phyloP scores from a whole-genome alignment of 2,113 vertebrate genomes.

The Tetraodon nigroviridis region DNA sequence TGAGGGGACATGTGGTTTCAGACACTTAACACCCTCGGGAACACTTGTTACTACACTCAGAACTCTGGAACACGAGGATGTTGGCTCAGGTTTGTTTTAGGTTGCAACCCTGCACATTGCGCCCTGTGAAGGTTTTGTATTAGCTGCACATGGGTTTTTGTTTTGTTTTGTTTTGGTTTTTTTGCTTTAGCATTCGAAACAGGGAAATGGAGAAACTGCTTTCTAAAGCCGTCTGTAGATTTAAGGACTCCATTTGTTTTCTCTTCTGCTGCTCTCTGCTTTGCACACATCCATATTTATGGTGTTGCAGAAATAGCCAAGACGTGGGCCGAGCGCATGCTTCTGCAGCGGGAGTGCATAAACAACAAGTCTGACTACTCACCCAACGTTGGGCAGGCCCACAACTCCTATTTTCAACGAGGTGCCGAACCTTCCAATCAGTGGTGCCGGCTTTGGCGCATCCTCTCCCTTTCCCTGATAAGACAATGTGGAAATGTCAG shows the following conservation, averaged over 20 bases:
- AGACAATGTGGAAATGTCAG: conserved; percentile 44
- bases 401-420: conserved; percentile 94
- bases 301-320: neutral
- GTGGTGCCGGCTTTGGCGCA: conserved; percentile 79
- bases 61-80: neutral
- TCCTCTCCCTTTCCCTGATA: conserved; percentile 79
- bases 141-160: neutral
- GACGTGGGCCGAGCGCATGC: conserved; percentile 14
- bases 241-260: neutral
- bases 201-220: neutral
- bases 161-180: neutral
- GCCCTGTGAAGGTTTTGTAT: neutral
- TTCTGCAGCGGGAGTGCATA: conserved; percentile 7
- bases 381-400: conserved; percentile 95
- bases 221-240: neutral
- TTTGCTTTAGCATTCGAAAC: neutral
- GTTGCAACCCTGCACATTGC: neutral
- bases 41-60: neutral
- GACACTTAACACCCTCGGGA: conserved; percentile 1
- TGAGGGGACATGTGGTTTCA: conserved; percentile 4
- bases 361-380: conserved; percentile 56
- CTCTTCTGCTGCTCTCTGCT: neutral
- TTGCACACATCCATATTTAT: conserved; percentile 9
- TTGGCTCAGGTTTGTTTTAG: neutral
- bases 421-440: conserved; percentile 95